Base-by-base conservation (phyloP, 2,888 invertebrate genomes). In the Prostheceraeus crozeri region DNA sequence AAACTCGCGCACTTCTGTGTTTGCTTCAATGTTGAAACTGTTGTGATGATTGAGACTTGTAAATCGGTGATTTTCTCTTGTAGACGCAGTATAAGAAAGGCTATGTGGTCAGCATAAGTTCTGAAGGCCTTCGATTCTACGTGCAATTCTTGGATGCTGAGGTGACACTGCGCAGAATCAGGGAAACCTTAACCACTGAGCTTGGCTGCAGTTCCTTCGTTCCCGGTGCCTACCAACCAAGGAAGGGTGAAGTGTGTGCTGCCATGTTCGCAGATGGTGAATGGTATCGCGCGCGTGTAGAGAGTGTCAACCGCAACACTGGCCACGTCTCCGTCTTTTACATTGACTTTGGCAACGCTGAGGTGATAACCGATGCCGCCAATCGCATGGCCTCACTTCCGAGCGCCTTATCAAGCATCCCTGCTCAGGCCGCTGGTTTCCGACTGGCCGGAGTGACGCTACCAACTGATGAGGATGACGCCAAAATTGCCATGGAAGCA, bases 221-320 rank as follows among this genome's bases (percentile, higher is more conserved):
- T 40, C 82, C 86, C 8, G 93, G 91, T 11, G 82, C 89, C 0
- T 91, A 85, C 73, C 84, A 82, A 3, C 89, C 94, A 0, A 85
- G 84, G 72, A 83, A 85, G 64, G 80, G 80, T 11, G 88, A 89
- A 51, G 73, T 90, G 27, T 93, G 91, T 72, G 94, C 91, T 19
- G 91, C 94, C 30, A 82, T 84, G 72, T 98, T 89, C 75, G 82
- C 84, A 1, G 94, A 94, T 72, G 84, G 86, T 65, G 85, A 87
- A 70, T 99, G 98, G 98, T 75, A 58, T 57, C 10, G 57, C 14
- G 57, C 57, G 3, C 55, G 54, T 10, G 57, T 57, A 3, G 19
- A 14, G 6, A 21, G 28, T 6, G 57, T 57, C 14, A 51, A n/a
- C n/a, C n/a, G n/a, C n/a, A n/a, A 14, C 40, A 40, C 6, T 4